These are phyloP conservation scores for Clostera curtula DNA, from an alignment of 2,888 invertebrate genomes.

Conservation along the genomic window DNA sequence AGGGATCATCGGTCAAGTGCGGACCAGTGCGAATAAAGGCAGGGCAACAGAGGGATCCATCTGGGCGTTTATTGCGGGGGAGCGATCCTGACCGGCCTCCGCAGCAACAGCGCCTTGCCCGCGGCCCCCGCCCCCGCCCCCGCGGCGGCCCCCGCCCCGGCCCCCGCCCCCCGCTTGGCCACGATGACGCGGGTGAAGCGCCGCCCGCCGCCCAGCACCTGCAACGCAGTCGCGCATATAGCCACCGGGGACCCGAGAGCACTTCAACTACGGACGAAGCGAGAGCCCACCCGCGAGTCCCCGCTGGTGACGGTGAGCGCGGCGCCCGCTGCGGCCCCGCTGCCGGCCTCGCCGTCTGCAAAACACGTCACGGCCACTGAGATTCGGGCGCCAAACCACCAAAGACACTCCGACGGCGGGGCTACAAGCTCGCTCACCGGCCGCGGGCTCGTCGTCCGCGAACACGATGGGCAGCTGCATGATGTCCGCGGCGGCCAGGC, in stretches of 20 bases:
- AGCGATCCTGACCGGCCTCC: conserved; percentile 5
- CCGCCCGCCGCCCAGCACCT: conserved; percentile 13
- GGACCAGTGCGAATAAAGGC: too few species aligned
- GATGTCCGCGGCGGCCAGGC: conserved; percentile 56
- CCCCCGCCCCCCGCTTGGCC: conserved; percentile 40
- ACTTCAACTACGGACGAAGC: too few species aligned
- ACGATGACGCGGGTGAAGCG: conserved; percentile 41
- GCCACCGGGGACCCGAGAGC: conserved; percentile 1
- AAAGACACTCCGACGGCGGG: too few species aligned
- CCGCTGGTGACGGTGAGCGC: conserved; percentile 22
- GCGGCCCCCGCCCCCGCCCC: conserved; percentile 6
- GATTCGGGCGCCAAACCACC: too few species aligned
- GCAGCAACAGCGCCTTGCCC: conserved; percentile 7
- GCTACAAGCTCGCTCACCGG: too few species aligned
- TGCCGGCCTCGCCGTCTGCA: conserved; percentile 12
- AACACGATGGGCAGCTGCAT: conserved; percentile 77
- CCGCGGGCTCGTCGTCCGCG: conserved; percentile 64
- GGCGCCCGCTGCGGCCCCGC: conserved; percentile 9
- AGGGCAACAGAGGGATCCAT: too few species aligned
- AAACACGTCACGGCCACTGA: too few species aligned
- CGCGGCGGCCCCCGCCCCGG: conserved; percentile 7
- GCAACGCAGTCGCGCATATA: conserved; percentile 2
- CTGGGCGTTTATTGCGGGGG: too few species aligned
- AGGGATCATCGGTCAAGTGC: too few species aligned
- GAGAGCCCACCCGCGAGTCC: conserved; percentile 6